These are phyloP conservation scores for Suricata suricatta DNA, from an alignment of 2,113 vertebrate species.

Conservation along the genomic window DNA sequence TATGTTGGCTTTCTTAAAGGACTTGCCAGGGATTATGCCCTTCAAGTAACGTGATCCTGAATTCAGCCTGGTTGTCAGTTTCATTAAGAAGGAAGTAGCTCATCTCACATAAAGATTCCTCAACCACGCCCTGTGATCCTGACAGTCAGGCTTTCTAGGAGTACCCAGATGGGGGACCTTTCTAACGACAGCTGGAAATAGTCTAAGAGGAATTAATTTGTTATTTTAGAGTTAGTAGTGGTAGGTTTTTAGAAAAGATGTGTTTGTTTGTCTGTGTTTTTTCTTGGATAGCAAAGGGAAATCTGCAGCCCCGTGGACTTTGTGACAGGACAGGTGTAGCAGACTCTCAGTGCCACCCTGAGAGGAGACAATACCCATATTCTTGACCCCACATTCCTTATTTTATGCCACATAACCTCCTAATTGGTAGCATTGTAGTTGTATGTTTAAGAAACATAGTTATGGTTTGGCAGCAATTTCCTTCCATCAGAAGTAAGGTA, in stretches of 20 bases:
- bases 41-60: constrained; percentile 17
- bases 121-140: not conserved
- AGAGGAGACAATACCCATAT: constrained; percentile 46
- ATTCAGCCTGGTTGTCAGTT: not conserved
- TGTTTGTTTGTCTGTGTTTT: constrained; percentile 82
- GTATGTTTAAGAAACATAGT: not conserved
- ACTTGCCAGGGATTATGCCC: constrained; percentile 38
- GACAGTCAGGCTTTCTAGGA: not conserved
- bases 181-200: not conserved
- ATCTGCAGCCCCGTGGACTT: constrained; percentile 78
- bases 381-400: constrained; percentile 39
- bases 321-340: constrained; percentile 71
- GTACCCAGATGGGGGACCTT: not conserved
- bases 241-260: constrained; percentile 76
- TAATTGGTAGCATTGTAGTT: not conserved
- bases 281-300: constrained; percentile 76
- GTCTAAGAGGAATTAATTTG: constrained; percentile 62
- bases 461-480: not conserved
- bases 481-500: not conserved
- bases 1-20: not conserved
- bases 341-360: constrained; percentile 58
- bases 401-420: not conserved
- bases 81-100: constrained; percentile 18
- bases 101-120: constrained; percentile 54
- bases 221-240: constrained; percentile 77